Conservation (phyloP, 2,113 vertebrate species). For the Rhynchopsitta pachyrhyncha region DNA sequence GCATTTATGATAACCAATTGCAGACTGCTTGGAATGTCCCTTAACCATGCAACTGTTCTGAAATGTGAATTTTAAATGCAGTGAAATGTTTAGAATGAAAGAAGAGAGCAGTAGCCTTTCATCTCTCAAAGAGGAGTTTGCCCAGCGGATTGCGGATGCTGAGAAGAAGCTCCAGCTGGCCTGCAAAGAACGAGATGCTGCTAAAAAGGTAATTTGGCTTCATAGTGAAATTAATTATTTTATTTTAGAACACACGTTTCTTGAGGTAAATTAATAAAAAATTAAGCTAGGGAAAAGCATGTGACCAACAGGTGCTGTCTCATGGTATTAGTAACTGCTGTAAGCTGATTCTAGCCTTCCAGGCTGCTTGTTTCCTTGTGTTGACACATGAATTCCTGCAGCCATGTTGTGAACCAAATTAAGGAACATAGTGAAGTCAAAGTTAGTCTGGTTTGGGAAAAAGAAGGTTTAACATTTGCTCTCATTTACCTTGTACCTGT, state of each 20-base stretch:
- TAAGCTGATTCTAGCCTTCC: neutral
- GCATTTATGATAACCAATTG: neutral
- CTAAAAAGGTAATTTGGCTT: constrained; percentile 87
- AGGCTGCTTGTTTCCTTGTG: neutral
- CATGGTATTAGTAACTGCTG: neutral
- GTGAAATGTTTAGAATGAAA: constrained; percentile 90
- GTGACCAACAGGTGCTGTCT: neutral
- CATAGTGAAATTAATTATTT: neutral
- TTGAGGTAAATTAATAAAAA: neutral
- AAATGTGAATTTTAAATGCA: constrained; percentile 69
- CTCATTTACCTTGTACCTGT: neutral
- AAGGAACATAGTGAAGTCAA: neutral
- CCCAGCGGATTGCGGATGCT: constrained; percentile 93
- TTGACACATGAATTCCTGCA: neutral
- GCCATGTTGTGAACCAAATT: neutral
- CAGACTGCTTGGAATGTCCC: neutral
- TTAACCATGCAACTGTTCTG: neutral
- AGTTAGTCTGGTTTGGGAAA: neutral
- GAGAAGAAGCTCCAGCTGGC: constrained; percentile 94
- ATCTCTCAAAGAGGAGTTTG: constrained; percentile 94
- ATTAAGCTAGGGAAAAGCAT: neutral
- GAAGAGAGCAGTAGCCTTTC: constrained; percentile 91
- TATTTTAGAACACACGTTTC: neutral
- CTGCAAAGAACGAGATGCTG: constrained; percentile 94
- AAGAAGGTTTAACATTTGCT: neutral